Conservation (phyloP, 2,113 vertebrate species). For the Sinocyclocheilus rhinocerous region DNA sequence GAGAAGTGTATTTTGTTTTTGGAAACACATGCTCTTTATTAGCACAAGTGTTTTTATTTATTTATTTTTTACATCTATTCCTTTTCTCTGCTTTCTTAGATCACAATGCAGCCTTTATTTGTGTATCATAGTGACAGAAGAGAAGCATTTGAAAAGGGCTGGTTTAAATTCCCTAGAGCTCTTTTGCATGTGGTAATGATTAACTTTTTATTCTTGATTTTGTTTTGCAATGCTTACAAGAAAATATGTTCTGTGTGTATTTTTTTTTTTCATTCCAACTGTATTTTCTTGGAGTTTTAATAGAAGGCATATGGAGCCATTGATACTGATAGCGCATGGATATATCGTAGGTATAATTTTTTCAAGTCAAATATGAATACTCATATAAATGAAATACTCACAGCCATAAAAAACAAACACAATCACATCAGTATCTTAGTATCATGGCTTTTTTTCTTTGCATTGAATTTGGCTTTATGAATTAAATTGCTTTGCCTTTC, state of each 20-base stretch:
- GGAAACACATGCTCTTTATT: conserved; percentile 63
- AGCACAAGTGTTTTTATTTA: conserved; percentile 56
- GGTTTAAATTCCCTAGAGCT: conserved; percentile 59
- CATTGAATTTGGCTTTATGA: conserved; percentile 33
- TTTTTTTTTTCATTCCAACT: conserved; percentile 59
- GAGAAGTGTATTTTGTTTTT: conserved; percentile 69
- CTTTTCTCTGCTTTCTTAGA: conserved; percentile 45
- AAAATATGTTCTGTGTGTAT: conserved; percentile 36
- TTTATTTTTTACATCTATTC: neutral
- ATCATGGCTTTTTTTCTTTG: conserved; percentile 34
- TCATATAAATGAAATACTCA: neutral
- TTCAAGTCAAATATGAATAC: neutral
- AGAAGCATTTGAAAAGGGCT: conserved; percentile 46
- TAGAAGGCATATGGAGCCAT: neutral
- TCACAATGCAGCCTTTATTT: conserved; percentile 65
- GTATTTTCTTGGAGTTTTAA: neutral
- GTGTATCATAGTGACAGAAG: conserved; percentile 49
- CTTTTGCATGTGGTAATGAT: conserved; percentile 66
- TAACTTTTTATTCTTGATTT: conserved; percentile 65
- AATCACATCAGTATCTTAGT: conserved; percentile 35
- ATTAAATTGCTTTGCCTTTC: conserved; percentile 42
- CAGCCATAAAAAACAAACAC: conserved; percentile 24
- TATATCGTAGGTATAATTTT: neutral
- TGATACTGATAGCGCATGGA: neutral
- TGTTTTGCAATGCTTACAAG: conserved; percentile 23